A percentile compares a stretch with the other conserved stretches of the same genome.
phyloP scores from a whole-genome alignment of 2,888 invertebrate genomes.

The Lysandra bellargus region DNA sequence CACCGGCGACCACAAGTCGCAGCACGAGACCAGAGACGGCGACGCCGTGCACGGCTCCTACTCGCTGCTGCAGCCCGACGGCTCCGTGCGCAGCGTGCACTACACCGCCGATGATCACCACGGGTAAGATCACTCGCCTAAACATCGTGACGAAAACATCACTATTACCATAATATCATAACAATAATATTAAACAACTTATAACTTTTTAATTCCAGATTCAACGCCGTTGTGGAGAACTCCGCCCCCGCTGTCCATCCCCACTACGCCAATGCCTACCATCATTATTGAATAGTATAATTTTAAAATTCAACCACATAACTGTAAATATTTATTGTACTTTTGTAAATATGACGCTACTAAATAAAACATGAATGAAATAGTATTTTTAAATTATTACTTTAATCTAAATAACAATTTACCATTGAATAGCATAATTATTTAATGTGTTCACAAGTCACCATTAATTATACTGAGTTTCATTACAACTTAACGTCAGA shows the following conservation, averaged over 20 bases:
- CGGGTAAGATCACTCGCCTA: slow-evolving; percentile 50
- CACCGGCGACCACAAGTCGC: slow-evolving; percentile 72
- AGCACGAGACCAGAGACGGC: slow-evolving; percentile 64
- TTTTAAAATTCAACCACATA: not conserved
- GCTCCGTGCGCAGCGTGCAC: slow-evolving; percentile 67
- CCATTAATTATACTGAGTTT: too few relatives aligned
- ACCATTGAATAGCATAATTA: too few relatives aligned
- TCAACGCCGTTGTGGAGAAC: slow-evolving; percentile 74
- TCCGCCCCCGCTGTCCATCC: slow-evolving; percentile 62
- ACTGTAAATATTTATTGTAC: slow-evolving; percentile 14
- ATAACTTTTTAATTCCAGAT: slow-evolving; percentile 48
- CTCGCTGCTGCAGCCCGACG: slow-evolving; percentile 70
- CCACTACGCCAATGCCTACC: slow-evolving; percentile 56
- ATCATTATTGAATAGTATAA: slow-evolving; percentile 38
- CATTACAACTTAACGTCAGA: too few relatives aligned
- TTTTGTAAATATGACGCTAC: slow-evolving; percentile 21
- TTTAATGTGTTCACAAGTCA: too few relatives aligned
- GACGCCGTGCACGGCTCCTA: slow-evolving; percentile 78
- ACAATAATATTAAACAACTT: too few relatives aligned
- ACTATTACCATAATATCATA: too few relatives aligned
- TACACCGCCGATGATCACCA: slow-evolving; percentile 60
- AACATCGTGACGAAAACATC: too few relatives aligned
- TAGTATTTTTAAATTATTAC: not conserved
- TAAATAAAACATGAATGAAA: slow-evolving; percentile 20
- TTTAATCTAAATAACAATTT: too few relatives aligned